Conservation (phyloP, 2,888 invertebrate genomes). For the Scaptomyza polygonia region DNA sequence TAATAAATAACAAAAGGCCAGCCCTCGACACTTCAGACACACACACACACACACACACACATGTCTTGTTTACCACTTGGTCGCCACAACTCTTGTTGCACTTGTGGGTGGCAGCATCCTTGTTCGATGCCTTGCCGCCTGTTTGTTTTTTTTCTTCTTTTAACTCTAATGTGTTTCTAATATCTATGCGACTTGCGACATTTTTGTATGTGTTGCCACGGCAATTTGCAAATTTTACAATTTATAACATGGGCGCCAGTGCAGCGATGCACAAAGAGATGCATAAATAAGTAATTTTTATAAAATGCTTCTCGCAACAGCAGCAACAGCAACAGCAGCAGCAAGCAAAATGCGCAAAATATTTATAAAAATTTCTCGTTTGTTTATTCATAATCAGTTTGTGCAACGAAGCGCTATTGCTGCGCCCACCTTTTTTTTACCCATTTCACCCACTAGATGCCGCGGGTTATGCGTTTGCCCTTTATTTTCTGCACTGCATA, state of each 20-base stretch:
- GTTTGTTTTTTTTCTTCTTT: not conserved
- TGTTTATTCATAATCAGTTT: conserved; percentile 82
- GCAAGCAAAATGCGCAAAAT: conserved; percentile 49
- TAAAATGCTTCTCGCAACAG: conserved; percentile 30
- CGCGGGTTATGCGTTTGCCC: conserved; percentile 32
- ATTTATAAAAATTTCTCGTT: conserved; percentile 69
- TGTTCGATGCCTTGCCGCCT: conserved; percentile 7
- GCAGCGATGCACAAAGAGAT: conserved; percentile 60
- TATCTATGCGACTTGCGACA: conserved; percentile 37
- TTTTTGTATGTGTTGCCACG: conserved; percentile 1
- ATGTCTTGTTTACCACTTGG: conserved; percentile 13
- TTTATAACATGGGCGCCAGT: conserved; percentile 21
- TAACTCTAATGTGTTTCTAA: conserved; percentile 43
- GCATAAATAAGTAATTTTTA: conserved; percentile 67
- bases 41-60: too few species aligned
- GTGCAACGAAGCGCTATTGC: conserved; percentile 63
- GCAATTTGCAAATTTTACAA: conserved; percentile 38
- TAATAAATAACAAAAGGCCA: conserved; percentile 73
- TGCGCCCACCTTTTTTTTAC: not conserved
- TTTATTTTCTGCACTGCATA: conserved; percentile 52
- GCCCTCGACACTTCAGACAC: not conserved
- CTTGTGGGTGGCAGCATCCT: conserved; percentile 14
- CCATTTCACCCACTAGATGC: conserved; percentile 18
- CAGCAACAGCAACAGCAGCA: conserved; percentile 10
- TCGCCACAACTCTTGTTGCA: conserved; percentile 52